Evolutionary conservation across 2,888 invertebrate species (phyloP).

Genomic region (Chloroclystis v-ata): DNA sequence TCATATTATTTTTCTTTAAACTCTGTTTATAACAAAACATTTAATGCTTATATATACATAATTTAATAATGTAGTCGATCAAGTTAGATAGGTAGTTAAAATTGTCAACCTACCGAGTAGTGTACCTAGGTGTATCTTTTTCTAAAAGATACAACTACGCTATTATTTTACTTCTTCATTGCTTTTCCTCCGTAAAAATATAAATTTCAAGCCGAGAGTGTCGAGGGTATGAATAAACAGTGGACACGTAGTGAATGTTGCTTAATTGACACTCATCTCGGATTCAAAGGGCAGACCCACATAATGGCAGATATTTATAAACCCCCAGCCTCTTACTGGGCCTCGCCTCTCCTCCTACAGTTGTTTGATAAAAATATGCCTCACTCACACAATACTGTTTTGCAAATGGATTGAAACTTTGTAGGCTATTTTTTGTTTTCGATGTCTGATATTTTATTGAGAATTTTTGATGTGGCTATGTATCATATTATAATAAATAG

Average conservation of each 20-base stretch:
- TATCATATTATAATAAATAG: too few relatives aligned
- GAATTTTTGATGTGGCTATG: too few relatives aligned
- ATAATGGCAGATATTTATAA: slow-evolving; percentile 53
- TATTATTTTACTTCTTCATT: too few relatives aligned
- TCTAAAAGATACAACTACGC: too few relatives aligned
- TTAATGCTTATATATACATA: too few relatives aligned
- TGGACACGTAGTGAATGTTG: slow-evolving; percentile 41
- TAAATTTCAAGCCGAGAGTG: slow-evolving; percentile 10
- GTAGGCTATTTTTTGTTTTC: neutral
- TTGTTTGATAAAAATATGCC: slow-evolving; percentile 17
- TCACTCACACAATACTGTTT: slow-evolving; percentile 11
- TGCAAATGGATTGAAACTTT: slow-evolving; percentile 11
- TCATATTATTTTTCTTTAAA: too few relatives aligned
- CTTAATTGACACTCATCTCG: slow-evolving; percentile 62
- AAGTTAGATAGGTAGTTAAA: too few relatives aligned
- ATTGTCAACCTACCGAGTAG: too few relatives aligned
- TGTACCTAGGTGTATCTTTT: too few relatives aligned
- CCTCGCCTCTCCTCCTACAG: slow-evolving; percentile 7
- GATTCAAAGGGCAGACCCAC: slow-evolving; percentile 60
- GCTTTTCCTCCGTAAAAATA: slow-evolving; percentile 18
- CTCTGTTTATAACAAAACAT: too few relatives aligned
- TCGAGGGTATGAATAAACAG: slow-evolving; percentile 18
- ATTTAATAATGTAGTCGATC: too few relatives aligned
- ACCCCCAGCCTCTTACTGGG: slow-evolving; percentile 26
- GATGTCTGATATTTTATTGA: too few relatives aligned